Base-by-base conservation (phyloP, 2,113 vertebrate species). In the Otocyon megalotis region DNA sequence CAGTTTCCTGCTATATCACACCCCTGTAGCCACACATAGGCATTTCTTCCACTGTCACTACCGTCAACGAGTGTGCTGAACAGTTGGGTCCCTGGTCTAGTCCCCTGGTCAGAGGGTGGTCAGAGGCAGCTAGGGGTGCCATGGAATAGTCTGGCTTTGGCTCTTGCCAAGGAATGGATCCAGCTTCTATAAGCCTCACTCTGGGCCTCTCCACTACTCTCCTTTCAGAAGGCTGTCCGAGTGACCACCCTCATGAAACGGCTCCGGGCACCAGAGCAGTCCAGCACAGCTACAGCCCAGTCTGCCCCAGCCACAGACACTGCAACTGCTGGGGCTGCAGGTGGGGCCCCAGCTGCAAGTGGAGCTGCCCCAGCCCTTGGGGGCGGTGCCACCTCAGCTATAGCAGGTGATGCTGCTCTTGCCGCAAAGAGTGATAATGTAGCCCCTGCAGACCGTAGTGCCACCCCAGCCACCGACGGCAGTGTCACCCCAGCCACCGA, bases 161-260 rank as follows among this genome's bases (percentile, higher is more conserved):
- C 71, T 8, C 56, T 50, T 35, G 79, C 30, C 37, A 91, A 84
- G 58, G 83, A 95, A 65, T 37, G 37, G 82, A 63, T 60, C 43
- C 37, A 37, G 50, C 32, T 37, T 62, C 76, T 5, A 9, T 19
- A 32, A 37, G 48, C 24, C 85, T 95, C 30, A 88, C 72, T 80
- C 53, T 11, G 24, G 96, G 79, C 67, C 82, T 89, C 20, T 90
- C 63, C 8, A n/a, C n/a, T 81, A 24, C 87, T 67, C 17, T 85
- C 90, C 63, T 97, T 72, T n/a, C 98, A 99, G 99, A 99, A 99
- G 99, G 99, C 99, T 0, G 99, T 99, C 88, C 99, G 99, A 88
- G 99, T 99, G 97, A 99, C 99, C 88, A 99, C 99, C 71, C 99
- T 99, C 97, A 99, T 99, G 99, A 99, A 99, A 97, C 99, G 99